Conservation (phyloP, 1,140 invertebrate species). For the Sesamia nonagrioides region DNA sequence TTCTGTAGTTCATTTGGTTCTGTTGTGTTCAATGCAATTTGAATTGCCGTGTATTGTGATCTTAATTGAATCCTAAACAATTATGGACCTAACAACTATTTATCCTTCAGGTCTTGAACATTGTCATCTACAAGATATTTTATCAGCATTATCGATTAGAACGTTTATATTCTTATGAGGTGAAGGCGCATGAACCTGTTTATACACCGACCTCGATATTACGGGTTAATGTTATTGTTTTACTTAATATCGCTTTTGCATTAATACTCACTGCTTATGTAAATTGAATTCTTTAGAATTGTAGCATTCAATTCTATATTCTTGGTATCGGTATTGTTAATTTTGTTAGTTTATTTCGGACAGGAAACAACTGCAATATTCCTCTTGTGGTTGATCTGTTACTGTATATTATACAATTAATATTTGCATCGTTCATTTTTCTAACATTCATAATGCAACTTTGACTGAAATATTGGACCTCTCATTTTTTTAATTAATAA, state of each 20-base stretch:
- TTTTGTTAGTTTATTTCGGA: conserved; percentile 2
- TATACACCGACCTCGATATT: conserved; percentile 34
- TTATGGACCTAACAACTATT: background rate
- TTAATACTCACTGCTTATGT: conserved; percentile 19
- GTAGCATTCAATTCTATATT: conserved; percentile 11
- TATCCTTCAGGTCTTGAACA: background rate
- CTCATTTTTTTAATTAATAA: no score
- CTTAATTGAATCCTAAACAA: background rate
- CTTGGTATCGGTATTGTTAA: background rate
- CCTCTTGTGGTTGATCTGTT: background rate
- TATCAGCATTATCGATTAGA: conserved; percentile 14
- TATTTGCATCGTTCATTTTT: no score
- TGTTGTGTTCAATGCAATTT: background rate
- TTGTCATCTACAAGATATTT: background rate
- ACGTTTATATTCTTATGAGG: background rate
- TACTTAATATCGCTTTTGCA: conserved; percentile 21
- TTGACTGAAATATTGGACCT: no score
- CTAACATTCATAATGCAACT: no score
- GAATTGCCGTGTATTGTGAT: background rate
- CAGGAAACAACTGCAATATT: conserved; percentile 1
- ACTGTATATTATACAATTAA: no score
- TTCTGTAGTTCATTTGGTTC: no score
- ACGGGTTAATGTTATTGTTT: conserved; percentile 19
- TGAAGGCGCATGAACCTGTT: conserved; percentile 27
- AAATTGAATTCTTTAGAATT: conserved; percentile 28